Evolutionary conservation across 2,113 vertebrate species (phyloP), one percentile per base, ranked within the genome.

Genomic region (Hydrolagus affinis): DNA sequence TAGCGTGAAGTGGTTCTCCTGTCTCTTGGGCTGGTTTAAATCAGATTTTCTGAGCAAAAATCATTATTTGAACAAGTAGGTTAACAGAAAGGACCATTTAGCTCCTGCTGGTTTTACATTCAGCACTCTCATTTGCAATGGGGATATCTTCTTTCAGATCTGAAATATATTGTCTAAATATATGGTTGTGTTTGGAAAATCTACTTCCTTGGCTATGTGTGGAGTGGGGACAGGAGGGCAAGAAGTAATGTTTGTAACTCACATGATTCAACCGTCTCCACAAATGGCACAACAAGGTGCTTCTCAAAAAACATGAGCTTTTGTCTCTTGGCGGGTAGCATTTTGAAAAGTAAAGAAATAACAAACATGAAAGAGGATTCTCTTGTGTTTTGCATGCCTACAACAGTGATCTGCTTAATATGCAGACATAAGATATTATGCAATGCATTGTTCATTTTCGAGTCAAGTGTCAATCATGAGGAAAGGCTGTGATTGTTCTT

Each of bases 391-490:
- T 44, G 72, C 19, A 44, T 74, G 14, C 44, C 8, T 4, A 75
- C 21, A 21, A 44, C 17, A 75, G 11, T 75, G 32, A 19, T 75
- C 21, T 56, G 32, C 19, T 74, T 74, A 74, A 74, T 75, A 56
- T 21, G 56, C 14, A 21, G 72, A 12, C 30, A 73, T 73, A 17
- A 44, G 17, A 75, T 75, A 75, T 75, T 75, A 75, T 21, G 32
- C 73, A 56, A 17, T 75, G 17, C 73, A 30, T 11, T 44, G 56
- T 75, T 56, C 21, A 21, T 19, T 44, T 75, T 75, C 30, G 0
- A 75, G 32, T 72, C 25, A 30, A 72, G 70, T 72, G 70, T 72
- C 70, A 72, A 28, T 72, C 70, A 72, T 30, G 44, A 44, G 44
- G 44, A 44, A 44, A 44, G 44, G 44, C 44, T 44, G 25, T 72